Percentiles rank a stretch among this genome's conserved stretches.
These are phyloP conservation scores for Drosophila multiciliata DNA, from an alignment of 2,888 invertebrate genomes.

Conservation along the genomic window DNA sequence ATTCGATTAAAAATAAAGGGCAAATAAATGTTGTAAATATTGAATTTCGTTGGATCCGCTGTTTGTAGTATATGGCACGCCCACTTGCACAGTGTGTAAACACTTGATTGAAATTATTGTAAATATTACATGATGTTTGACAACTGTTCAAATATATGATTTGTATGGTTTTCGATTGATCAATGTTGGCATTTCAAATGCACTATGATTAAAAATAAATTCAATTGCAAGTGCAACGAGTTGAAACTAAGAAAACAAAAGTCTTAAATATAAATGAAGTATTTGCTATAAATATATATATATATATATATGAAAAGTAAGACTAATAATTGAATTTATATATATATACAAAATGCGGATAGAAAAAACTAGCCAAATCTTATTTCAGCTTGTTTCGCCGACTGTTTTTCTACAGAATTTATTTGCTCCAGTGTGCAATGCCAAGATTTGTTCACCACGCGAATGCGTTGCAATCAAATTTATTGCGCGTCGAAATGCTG, in stretches of 20 bases:
- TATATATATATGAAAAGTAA: neutral
- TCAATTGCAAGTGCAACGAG: neutral
- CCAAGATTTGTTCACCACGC: conserved; percentile 52
- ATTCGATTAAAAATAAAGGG: conserved; percentile 64
- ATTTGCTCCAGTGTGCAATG: conserved; percentile 24
- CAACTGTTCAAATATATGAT: conserved; percentile 5
- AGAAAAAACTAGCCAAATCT: neutral
- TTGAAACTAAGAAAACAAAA: neutral
- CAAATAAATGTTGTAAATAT: conserved; percentile 55
- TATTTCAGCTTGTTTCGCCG: neutral
- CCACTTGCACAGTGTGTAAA: conserved; percentile 23
- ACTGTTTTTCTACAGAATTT: neutral
- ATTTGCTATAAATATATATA: neutral
- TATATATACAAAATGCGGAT: neutral
- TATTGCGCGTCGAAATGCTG: conserved; percentile 62
- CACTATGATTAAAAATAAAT: neutral
- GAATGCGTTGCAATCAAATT: conserved; percentile 71
- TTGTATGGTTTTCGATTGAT: neutral
- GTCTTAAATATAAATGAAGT: neutral
- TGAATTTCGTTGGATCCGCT: conserved; percentile 47
- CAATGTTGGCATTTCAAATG: neutral
- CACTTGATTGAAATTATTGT: conserved; percentile 6
- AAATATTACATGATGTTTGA: conserved; percentile 4
- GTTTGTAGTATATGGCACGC: conserved; percentile 8
- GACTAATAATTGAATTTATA: neutral